Percentiles rank a stretch among this genome's conserved stretches.
These are phyloP conservation scores for Lucinisca nassula DNA, from an alignment of 2,888 invertebrate genomes.

Conservation along the genomic window DNA sequence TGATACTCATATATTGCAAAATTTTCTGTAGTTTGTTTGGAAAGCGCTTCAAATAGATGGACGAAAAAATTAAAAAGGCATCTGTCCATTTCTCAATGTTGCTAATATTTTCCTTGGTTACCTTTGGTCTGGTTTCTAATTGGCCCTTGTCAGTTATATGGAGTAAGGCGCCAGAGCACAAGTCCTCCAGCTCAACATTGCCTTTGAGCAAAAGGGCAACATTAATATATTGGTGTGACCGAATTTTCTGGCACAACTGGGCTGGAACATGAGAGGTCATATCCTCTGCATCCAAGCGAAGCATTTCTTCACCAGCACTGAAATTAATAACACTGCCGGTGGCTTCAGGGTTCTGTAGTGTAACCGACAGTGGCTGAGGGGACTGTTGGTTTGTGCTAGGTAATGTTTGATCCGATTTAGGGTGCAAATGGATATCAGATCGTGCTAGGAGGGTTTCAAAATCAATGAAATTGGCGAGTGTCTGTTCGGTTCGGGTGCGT, in stretches of 20 bases:
- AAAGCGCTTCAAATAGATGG: neutral
- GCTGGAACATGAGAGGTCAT: neutral
- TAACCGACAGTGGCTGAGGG: too few species aligned
- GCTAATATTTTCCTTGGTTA: neutral
- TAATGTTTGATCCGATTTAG: too few species aligned
- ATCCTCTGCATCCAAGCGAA: too few species aligned
- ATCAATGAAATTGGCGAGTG: too few species aligned
- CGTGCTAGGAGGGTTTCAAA: too few species aligned
- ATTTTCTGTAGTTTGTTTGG: neutral
- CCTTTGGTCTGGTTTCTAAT: neutral
- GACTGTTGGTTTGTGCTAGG: too few species aligned
- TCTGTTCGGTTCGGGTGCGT: too few species aligned
- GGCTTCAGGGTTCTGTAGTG: too few species aligned
- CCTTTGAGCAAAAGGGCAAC: neutral
- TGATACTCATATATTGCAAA: neutral
- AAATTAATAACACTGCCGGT: too few species aligned
- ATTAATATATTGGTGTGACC: neutral
- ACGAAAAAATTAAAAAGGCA: neutral
- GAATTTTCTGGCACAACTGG: neutral
- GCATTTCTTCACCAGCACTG: too few species aligned
- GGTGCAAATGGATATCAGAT: too few species aligned
- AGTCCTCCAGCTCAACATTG: too few species aligned
- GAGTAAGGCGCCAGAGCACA: neutral
- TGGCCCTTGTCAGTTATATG: neutral
- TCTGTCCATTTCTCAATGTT: slow-evolving; percentile 27